Evolutionary conservation across 2,113 vertebrate species (phyloP).

Genomic region (Osmerus mordax): DNA sequence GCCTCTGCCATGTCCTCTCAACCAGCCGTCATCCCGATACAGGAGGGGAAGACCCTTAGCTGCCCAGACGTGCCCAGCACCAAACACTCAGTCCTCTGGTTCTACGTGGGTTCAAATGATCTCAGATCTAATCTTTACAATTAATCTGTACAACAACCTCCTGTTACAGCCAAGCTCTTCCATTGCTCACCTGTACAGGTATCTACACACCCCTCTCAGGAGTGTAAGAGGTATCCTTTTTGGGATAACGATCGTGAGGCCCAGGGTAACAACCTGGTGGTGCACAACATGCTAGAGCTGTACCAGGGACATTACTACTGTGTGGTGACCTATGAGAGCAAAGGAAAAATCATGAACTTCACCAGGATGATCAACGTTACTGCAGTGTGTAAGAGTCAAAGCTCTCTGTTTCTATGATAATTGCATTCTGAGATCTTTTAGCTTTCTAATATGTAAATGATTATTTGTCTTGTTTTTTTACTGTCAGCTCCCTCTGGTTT

Average conservation of each 20-base stretch:
- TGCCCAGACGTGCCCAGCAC: constrained; percentile 78
- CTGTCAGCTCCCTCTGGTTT: neutral
- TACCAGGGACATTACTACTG: constrained; percentile 82
- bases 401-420: neutral
- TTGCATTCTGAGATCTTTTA: neutral
- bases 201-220: constrained; percentile 7
- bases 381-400: constrained; percentile 78
- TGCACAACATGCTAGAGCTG: constrained; percentile 51
- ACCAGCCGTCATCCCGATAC: constrained; percentile 1
- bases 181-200: neutral
- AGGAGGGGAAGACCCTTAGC: constrained; percentile 46
- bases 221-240: accelerated
- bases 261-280: constrained; percentile 53
- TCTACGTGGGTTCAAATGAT: constrained; percentile 64
- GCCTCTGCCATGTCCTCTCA: neutral
- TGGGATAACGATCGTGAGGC: constrained; percentile 46
- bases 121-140: neutral
- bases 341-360: constrained; percentile 68
- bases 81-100: constrained; percentile 76
- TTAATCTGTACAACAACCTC: neutral
- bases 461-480: constrained; percentile 4
- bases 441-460: too few relatives aligned
- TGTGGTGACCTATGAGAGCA: constrained; percentile 75
- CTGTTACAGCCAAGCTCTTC: neutral
- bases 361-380: constrained; percentile 78